Percentiles rank a stretch among this genome's conserved stretches.
Evolutionary conservation across 2,888 invertebrate genomes (phyloP).

Genomic region (Calameuta idolon): DNA sequence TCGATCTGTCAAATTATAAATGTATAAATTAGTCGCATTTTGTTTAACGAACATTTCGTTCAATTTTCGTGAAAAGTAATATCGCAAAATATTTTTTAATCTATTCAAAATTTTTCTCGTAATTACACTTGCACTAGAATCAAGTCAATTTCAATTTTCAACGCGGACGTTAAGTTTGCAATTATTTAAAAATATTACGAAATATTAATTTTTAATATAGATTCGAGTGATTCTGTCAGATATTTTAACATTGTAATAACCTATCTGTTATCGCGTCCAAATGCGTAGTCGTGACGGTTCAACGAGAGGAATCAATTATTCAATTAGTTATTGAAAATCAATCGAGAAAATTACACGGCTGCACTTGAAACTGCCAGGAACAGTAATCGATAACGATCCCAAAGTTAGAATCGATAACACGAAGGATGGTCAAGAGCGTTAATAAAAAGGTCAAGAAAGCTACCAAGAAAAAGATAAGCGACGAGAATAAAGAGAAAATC

Average conservation of each 20-base stretch:
- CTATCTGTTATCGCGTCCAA: slow-evolving; percentile 13
- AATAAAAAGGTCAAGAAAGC: slow-evolving; percentile 16
- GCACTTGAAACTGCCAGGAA: slow-evolving; percentile 24
- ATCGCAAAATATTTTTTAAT: background rate
- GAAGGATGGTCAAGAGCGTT: slow-evolving; percentile 6
- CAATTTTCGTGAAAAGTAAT: background rate
- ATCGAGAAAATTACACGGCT: background rate
- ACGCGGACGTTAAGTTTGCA: background rate
- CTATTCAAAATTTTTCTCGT: background rate
- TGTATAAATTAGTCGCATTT: background rate
- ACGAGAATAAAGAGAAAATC: background rate
- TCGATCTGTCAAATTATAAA: background rate
- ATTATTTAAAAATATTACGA: background rate
- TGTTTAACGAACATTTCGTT: background rate
- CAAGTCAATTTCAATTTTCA: background rate
- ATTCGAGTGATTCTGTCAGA: background rate
- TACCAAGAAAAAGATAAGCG: background rate
- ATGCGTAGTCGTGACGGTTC: slow-evolving; percentile 9
- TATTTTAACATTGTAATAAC: slow-evolving; percentile 4
- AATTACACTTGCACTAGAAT: background rate
- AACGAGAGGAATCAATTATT: slow-evolving; percentile 8
- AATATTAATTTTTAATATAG: background rate
- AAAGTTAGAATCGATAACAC: slow-evolving; percentile 2
- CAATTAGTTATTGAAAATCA: slow-evolving; percentile 8
- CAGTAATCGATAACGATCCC: slow-evolving; percentile 17